A percentile compares a stretch with the other conserved stretches of the same genome.
These are phyloP conservation scores for Brenthis daphne DNA, from an alignment of 2,888 invertebrate species.

Conservation along the genomic window DNA sequence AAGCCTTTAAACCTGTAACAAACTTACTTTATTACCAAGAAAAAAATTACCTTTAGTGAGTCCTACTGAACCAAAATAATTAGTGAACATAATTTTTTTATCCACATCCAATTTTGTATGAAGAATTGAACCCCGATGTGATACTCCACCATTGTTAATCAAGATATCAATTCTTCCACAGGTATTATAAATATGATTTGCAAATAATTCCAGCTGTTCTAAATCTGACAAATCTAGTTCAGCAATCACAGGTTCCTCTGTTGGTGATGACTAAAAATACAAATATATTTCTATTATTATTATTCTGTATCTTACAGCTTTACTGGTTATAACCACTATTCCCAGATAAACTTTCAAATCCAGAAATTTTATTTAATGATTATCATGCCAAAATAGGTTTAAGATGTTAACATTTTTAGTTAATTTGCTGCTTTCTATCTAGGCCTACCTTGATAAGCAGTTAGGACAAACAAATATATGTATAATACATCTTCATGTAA, in stretches of 20 bases:
- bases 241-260: slow-evolving; percentile 88
- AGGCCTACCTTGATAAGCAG: no score
- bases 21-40: no score
- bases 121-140: slow-evolving; percentile 88
- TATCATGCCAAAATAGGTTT: no score
- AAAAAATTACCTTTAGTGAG: slow-evolving; percentile 90
- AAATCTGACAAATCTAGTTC: slow-evolving; percentile 89
- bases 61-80: slow-evolving; percentile 96
- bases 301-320: background rate
- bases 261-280: slow-evolving; percentile 76
- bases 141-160: slow-evolving; percentile 96
- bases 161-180: slow-evolving; percentile 92
- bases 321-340: no score
- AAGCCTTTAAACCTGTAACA: no score
- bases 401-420: no score
- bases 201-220: slow-evolving; percentile 83
- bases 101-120: slow-evolving; percentile 91
- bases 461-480: no score
- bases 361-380: no score
- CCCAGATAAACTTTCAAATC: no score
- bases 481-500: no score
- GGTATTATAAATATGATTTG: slow-evolving; percentile 85
- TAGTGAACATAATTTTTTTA: slow-evolving; percentile 93
- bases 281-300: slow-evolving; percentile 3
- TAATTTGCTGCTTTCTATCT: no score